Base-by-base conservation (phyloP, 2,888 invertebrate species). In the Eubasilissa splendida region DNA sequence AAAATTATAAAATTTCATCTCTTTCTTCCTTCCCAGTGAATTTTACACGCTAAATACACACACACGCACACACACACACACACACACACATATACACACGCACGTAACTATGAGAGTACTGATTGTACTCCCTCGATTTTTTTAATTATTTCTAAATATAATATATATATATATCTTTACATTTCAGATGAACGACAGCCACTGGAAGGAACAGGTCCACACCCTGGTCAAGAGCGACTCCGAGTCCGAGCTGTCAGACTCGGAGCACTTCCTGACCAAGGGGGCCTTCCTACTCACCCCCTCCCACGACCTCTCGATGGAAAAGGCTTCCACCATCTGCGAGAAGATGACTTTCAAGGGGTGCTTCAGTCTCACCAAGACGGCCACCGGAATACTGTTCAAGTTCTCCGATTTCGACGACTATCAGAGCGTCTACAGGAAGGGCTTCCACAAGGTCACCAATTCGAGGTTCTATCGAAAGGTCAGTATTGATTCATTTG, bases 271-370 rank as follows among this genome's bases (percentile, higher is more conserved):
- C 88, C 91, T 96, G 85, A 94, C 95, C 70, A 95, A 95, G 88
- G 94, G 94, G 88, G 96, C 96, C 60, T 96, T 96, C 88, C 92
- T 96, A 74, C 91, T 96, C 85, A 96, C 96, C 68, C 96, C 96
- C 63, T 96, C 96, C 76, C 95, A 96, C 89, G 96, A 96, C 86
- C 91, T 96, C 85, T 95, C 94, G 87, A 93, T 96, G 92, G 96
- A 96, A 89, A 95, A 96, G 85, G 96, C 96, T 3, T 95, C 95
- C 63, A 91, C 94, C 85, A 95, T 96, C 86, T 96, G 96, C 89
- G 96, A 96, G 91, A 96, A 96, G 88, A 95, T 96, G 93, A 95
- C 94, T 89, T 96, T 96, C 89, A 94, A 95, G 86, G 96, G 96
- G 77, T 95, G 95, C 86, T 96, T 96, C 90, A 95, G 95, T 85